Conservation (phyloP, 2,797 vertebrate genomes). For the Gastrophryne carolinensis region DNA sequence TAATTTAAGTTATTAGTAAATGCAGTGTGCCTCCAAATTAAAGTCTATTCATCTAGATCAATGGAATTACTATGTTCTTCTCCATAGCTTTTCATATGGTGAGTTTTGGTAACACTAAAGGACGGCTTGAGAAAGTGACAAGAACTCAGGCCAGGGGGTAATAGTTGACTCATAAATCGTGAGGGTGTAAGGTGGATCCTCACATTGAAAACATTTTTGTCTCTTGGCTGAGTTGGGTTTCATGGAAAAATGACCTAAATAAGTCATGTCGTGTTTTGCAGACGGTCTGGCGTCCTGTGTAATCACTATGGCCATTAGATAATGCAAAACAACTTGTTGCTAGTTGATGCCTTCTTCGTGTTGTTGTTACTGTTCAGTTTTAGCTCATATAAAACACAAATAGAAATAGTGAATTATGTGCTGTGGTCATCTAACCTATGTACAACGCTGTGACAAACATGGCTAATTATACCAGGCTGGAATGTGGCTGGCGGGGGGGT, state of each 20-base stretch:
- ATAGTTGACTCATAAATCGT: too few relatives aligned
- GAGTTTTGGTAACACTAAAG: too few relatives aligned
- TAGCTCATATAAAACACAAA: constrained; percentile 39
- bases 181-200: too few relatives aligned
- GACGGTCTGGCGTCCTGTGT: neutral
- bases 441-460: constrained; percentile 36
- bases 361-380: constrained; percentile 23
- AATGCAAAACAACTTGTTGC: constrained; percentile 24
- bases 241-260: neutral
- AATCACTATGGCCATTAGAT: neutral
- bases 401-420: constrained; percentile 42
- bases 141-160: too few relatives aligned
- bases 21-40: too few relatives aligned
- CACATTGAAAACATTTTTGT: too few relatives aligned
- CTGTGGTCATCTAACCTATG: constrained; percentile 33
- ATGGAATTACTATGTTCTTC: too few relatives aligned
- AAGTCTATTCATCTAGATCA: too few relatives aligned
- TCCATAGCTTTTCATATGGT: too few relatives aligned
- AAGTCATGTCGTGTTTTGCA: neutral
- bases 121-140: too few relatives aligned
- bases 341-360: constrained; percentile 11
- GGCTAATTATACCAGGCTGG: constrained; percentile 40
- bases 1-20: too few relatives aligned
- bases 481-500: constrained; percentile 6
- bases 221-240: too few relatives aligned